A percentile compares a stretch with the other conserved stretches of the same genome.
phyloP scores from a whole-genome alignment of 1,140 invertebrate species.

The Drosophila sulfurigaster region DNA sequence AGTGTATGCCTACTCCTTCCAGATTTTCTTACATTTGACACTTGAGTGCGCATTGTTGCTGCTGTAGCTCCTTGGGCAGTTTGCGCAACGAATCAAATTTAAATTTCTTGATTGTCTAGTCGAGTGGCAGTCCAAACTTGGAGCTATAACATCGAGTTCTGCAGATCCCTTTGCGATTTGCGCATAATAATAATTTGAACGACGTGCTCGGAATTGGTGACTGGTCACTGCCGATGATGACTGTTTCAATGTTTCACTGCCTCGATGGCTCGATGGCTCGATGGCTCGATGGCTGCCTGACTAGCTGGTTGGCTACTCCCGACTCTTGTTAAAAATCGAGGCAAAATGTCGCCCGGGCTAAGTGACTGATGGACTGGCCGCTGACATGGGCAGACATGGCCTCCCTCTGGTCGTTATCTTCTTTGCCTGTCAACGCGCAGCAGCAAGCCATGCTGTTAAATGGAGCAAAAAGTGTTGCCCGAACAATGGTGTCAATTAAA shows the following conservation, averaged over 20 bases:
- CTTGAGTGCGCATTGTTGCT: slow-evolving; percentile 68
- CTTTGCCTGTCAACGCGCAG: slow-evolving; percentile 66
- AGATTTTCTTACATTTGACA: slow-evolving; percentile 73
- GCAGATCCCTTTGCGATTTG: slow-evolving; percentile 82
- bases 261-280: slow-evolving; percentile 2
- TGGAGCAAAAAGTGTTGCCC: slow-evolving; percentile 80
- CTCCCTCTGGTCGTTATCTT: slow-evolving; percentile 48
- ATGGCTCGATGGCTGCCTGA: neutral
- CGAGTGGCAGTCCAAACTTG: slow-evolving; percentile 72
- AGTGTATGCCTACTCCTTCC: neutral
- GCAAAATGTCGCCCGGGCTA: slow-evolving; percentile 65
- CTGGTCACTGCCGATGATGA: slow-evolving; percentile 62
- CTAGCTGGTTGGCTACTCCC: slow-evolving; percentile 1
- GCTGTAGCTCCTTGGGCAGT: slow-evolving; percentile 63
- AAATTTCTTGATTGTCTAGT: slow-evolving; percentile 83
- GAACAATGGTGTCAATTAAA: slow-evolving; percentile 83
- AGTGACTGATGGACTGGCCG: slow-evolving; percentile 73
- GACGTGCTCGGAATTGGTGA: slow-evolving; percentile 79
- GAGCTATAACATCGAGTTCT: slow-evolving; percentile 52
- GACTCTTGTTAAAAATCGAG: slow-evolving; percentile 43
- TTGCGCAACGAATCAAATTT: slow-evolving; percentile 82
- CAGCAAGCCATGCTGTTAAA: slow-evolving; percentile 79
- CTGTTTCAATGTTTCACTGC: slow-evolving; percentile 29
- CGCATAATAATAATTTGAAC: slow-evolving; percentile 84
- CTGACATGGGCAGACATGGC: slow-evolving; percentile 38